Evolutionary conservation across 2,888 invertebrate genomes (phyloP).

Genomic region (Campopleginae sp.): DNA sequence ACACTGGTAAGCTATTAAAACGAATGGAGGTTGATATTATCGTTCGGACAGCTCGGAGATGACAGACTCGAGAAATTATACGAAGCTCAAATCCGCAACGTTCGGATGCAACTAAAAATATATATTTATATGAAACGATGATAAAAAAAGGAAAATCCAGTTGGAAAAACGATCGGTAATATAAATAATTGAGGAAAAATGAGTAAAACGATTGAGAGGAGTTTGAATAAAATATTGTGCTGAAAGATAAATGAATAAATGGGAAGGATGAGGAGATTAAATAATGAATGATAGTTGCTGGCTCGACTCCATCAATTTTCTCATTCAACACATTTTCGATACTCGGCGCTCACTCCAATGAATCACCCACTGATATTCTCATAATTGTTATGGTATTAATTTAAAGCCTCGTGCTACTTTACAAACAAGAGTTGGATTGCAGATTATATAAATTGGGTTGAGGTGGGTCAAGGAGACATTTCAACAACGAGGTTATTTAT

Average conservation of each 20-base stretch:
- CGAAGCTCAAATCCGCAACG: too few relatives aligned
- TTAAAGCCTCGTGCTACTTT: slow-evolving; percentile 36
- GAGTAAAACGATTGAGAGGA: background rate
- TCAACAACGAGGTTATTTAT: slow-evolving; percentile 16
- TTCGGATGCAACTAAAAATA: too few relatives aligned
- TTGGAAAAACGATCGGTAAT: background rate
- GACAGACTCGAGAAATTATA: background rate
- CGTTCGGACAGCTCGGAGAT: background rate
- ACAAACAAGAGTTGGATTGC: slow-evolving; percentile 22
- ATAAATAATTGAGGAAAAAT: background rate
- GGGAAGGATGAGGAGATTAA: background rate
- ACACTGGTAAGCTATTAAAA: slow-evolving; percentile 9
- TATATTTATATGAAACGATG: too few relatives aligned
- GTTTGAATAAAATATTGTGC: background rate
- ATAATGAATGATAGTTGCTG: background rate
- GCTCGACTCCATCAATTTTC: background rate
- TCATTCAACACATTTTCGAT: slow-evolving; percentile 14
- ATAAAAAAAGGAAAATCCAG: background rate
- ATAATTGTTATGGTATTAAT: slow-evolving; percentile 18
- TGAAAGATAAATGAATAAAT: background rate
- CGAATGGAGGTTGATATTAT: slow-evolving; percentile 14
- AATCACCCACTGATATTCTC: slow-evolving; percentile 30
- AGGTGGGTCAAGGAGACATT: slow-evolving; percentile 22
- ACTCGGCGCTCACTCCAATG: slow-evolving; percentile 25
- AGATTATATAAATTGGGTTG: slow-evolving; percentile 25